A percentile compares a stretch with the other conserved stretches of the same genome.
Conservation (phyloP, 2,888 invertebrate species). For the Gerris lacustris region DNA sequence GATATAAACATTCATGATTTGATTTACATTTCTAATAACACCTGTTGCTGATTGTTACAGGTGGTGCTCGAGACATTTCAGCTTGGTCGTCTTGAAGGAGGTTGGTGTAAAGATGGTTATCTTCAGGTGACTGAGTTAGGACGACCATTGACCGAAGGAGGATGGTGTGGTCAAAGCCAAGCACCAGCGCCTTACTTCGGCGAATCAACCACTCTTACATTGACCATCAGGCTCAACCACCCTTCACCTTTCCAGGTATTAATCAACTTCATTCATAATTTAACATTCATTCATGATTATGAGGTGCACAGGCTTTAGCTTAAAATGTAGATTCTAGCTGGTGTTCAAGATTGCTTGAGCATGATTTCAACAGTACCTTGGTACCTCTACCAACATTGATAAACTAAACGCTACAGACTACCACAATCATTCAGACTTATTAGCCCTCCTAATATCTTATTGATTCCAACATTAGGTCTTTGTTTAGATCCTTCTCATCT, state of each 20-base stretch:
- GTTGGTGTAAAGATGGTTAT: slow-evolving; percentile 71
- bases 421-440: too few species aligned
- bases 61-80: slow-evolving; percentile 79
- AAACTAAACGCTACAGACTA: too few species aligned
- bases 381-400: too few species aligned
- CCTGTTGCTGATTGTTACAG: slow-evolving; percentile 38
- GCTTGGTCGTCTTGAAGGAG: slow-evolving; percentile 66
- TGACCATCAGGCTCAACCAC: slow-evolving; percentile 51
- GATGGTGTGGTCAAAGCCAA: slow-evolving; percentile 75
- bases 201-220: slow-evolving; percentile 73
- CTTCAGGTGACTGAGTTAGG: slow-evolving; percentile 78
- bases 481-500: too few species aligned
- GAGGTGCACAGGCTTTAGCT: too few species aligned
- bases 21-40: not conserved
- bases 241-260: slow-evolving; percentile 60
- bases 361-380: too few species aligned
- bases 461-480: too few species aligned
- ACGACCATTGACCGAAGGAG: slow-evolving; percentile 75
- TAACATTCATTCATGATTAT: too few species aligned
- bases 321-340: too few species aligned
- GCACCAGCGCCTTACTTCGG: slow-evolving; percentile 84
- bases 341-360: too few species aligned
- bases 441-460: too few species aligned
- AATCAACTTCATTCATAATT: not conserved
- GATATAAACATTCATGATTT: too few species aligned